Conservation (phyloP, 2,888 invertebrate genomes). For the Hemistola chrysoprasaria region DNA sequence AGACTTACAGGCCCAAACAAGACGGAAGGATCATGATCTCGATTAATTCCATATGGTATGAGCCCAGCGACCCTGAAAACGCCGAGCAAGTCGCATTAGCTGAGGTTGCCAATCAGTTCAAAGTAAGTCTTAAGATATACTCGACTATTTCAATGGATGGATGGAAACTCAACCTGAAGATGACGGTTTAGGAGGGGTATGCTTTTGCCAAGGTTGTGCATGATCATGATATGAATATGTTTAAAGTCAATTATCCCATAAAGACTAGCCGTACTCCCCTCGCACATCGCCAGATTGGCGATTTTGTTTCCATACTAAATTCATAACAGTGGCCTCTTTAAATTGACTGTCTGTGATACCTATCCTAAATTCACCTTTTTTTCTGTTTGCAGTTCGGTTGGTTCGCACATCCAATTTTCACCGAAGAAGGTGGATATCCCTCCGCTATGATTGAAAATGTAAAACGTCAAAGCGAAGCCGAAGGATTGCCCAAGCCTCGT, state of each 20-base stretch:
- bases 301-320: too few species aligned
- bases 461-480: constrained; percentile 60
- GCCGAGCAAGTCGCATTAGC: constrained; percentile 67
- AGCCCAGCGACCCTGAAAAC: constrained; percentile 66
- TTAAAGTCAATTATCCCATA: too few species aligned
- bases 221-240: too few species aligned
- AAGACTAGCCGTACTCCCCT: too few species aligned
- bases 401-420: constrained; percentile 80
- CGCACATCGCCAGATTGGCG: too few species aligned
- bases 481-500: constrained; percentile 65
- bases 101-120: constrained; percentile 77
- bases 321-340: too few species aligned
- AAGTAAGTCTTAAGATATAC: constrained; percentile 47
- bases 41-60: constrained; percentile 79
- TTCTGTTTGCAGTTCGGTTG: constrained; percentile 68
- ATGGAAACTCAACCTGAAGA: too few species aligned
- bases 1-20: constrained; percentile 79
- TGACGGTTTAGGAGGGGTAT: too few species aligned
- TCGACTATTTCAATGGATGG: too few species aligned
- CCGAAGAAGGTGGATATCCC: constrained; percentile 74
- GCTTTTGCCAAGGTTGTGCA: too few species aligned
- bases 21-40: constrained; percentile 80
- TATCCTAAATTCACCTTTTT: too few species aligned
- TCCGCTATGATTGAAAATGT: constrained; percentile 71
- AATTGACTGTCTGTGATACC: too few species aligned